These are phyloP conservation scores for Aelia acuminata DNA, from an alignment of 2,888 invertebrate species.

Conservation along the genomic window DNA sequence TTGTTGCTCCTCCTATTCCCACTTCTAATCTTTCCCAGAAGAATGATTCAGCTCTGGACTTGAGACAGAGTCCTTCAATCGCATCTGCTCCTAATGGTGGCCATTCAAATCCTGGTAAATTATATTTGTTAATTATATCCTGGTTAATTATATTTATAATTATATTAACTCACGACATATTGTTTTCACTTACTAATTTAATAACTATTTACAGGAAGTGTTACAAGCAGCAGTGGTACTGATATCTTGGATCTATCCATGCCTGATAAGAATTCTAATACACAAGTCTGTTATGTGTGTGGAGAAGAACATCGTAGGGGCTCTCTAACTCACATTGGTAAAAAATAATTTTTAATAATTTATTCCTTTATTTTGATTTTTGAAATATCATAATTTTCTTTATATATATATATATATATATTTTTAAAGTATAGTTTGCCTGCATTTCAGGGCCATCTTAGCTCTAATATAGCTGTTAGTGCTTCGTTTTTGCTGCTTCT, in stretches of 20 bases:
- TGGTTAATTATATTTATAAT: conserved; percentile 55
- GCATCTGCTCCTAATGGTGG: conserved; percentile 61
- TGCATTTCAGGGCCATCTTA: too few relatives aligned
- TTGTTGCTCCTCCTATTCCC: conserved; percentile 38
- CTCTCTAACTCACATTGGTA: conserved; percentile 78
- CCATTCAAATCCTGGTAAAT: conserved; percentile 62
- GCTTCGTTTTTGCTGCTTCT: too few relatives aligned
- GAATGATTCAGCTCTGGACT: conserved; percentile 69
- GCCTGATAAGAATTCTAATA: conserved; percentile 92
- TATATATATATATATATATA: too few relatives aligned
- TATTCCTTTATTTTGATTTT: not conserved
- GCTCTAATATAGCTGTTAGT: too few relatives aligned
- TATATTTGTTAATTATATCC: conserved; percentile 60
- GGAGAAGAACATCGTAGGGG: conserved; percentile 90
- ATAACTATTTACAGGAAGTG: conserved; percentile 67
- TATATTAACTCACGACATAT: not conserved
- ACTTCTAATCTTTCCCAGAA: conserved; percentile 45
- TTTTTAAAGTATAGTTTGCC: too few relatives aligned
- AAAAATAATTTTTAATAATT: not conserved
- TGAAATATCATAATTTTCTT: too few relatives aligned
- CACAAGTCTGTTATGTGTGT: conserved; percentile 87
- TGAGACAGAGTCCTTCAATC: conserved; percentile 70
- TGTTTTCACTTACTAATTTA: conserved; percentile 38
- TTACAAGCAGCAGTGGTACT: conserved; percentile 76
- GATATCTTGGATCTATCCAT: conserved; percentile 91